Conservation (phyloP, 2,888 invertebrate species). For the Salticus scenicus region DNA sequence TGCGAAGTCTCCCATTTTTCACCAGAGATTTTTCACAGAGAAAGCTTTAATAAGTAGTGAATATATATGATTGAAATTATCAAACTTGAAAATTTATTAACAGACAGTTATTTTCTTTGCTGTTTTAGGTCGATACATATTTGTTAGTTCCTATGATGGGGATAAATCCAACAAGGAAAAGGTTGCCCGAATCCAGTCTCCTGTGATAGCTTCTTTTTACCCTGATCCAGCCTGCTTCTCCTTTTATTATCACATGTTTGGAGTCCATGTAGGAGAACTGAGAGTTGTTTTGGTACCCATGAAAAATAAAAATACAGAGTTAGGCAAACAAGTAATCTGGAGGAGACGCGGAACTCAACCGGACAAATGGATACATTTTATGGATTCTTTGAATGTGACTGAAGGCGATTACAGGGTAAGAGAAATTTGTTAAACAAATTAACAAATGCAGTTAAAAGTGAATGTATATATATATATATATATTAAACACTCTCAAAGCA, state of each 20-base stretch:
- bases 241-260: conserved; percentile 86
- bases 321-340: conserved; percentile 48
- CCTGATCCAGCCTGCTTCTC: conserved; percentile 80
- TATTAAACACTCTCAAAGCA: no score
- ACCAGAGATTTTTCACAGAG: no score
- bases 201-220: conserved; percentile 79
- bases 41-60: no score
- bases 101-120: no score
- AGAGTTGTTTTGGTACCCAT: conserved; percentile 41
- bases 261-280: conserved; percentile 78
- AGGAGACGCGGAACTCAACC: conserved; percentile 54
- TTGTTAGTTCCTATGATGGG: conserved; percentile 50
- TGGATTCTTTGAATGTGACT: conserved; percentile 33
- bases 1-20: no score
- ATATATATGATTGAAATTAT: no score
- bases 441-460: no score
- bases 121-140: conserved; percentile 54
- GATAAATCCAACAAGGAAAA: conserved; percentile 34
- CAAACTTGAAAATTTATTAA: no score
- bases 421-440: no score
- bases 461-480: no score
- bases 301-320: conserved; percentile 20
- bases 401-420: conserved; percentile 61
- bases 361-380: conserved; percentile 56
- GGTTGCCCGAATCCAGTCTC: conserved; percentile 78